Base-by-base conservation (phyloP, 2,888 invertebrate genomes). In the Poecilobothrus nobilitatus region DNA sequence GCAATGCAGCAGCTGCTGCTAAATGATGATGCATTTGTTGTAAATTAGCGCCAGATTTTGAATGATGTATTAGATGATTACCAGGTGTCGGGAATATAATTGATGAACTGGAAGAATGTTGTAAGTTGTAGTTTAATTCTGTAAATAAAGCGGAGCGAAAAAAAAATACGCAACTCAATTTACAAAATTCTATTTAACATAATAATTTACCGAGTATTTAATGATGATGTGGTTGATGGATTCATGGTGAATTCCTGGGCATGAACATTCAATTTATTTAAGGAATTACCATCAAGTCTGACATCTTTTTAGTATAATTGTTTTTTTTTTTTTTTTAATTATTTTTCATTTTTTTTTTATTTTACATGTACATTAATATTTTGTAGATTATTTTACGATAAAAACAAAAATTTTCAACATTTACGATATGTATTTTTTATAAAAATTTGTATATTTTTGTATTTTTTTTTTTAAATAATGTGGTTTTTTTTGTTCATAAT, bases 211-310 rank as follows among this genome's bases (percentile, higher is more conserved):
- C 79, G 78, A 77, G 76, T 74, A 73, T 73, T 76, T 53, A 53
- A 53, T 53, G 53, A 53, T 53, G 53, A 53, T 53, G 53, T 68
- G 66, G 70, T 72, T 71, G 71, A 68, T 70, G 71, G 68, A 73
- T 73, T 88, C 90, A 92, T 91, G 76, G 90, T 91, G 84, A 94
- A 94, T 85, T 94, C 94, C 84, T 92, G 92, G 71, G 94, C 94
- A 84, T 93, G 91, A 73, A 92, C 92, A 82, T 94, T 94, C 75
- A 94, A 85, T 82, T 89, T 89, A 80, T 88, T 89, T 76, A 76
- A 71, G 73, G 76, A 73, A 79, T 83, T 83, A 79, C 84, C 84
- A 84, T 86, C 87, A 82, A 85, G 83, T 82, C 86, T 85, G 77
- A 86, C 86, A 83, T 86, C 87, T 87, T 69, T 62, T 37, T 8